Evolutionary conservation across 2,888 invertebrate species (phyloP).

Genomic region (Drosophila buzzatii): DNA sequence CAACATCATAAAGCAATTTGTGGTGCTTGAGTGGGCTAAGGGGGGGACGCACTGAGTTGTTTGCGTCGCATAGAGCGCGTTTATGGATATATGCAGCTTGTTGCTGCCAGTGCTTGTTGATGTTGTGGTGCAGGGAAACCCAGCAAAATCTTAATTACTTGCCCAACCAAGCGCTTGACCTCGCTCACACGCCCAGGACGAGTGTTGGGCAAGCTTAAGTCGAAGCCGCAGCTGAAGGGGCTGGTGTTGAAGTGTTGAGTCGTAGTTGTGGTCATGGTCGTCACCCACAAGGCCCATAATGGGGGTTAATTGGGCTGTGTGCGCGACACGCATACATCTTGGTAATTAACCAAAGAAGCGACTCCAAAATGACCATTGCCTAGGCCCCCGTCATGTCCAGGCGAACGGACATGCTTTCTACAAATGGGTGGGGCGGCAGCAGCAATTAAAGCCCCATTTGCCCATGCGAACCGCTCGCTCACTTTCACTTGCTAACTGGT

Average conservation of each 20-base stretch:
- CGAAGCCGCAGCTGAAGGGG: slow-evolving; percentile 10
- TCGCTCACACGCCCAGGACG: slow-evolving; percentile 70
- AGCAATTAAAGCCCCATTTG: slow-evolving; percentile 52
- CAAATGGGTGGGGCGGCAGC: slow-evolving; percentile 13
- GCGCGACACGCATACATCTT: slow-evolving; percentile 84
- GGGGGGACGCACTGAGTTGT: slow-evolving; percentile 52
- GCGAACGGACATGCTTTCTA: slow-evolving; percentile 65
- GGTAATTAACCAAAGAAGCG: slow-evolving; percentile 82
- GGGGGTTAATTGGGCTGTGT: slow-evolving; percentile 83
- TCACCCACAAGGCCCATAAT: slow-evolving; percentile 73
- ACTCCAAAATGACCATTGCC: slow-evolving; percentile 52
- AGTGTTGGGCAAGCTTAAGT: slow-evolving; percentile 38
- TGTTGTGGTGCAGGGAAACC: slow-evolving; percentile 29
- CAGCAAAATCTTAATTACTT: slow-evolving; percentile 78
- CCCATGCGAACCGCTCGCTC: slow-evolving; percentile 25
- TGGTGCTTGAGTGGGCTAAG: slow-evolving; percentile 6
- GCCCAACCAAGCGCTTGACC: slow-evolving; percentile 79
- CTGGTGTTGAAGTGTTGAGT: slow-evolving; percentile 35
- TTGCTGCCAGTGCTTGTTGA: slow-evolving; percentile 17
- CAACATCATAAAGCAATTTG: slow-evolving; percentile 82
- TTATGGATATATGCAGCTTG: slow-evolving; percentile 66
- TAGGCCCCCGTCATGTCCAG: slow-evolving; percentile 36
- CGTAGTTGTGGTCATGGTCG: slow-evolving; percentile 49
- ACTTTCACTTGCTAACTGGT: slow-evolving; percentile 42
- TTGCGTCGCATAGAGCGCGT: slow-evolving; percentile 71